Percentiles rank a stretch among this genome's conserved stretches.
Evolutionary conservation across 2,113 vertebrate genomes (phyloP).

Genomic region (Phainopepla nitens): DNA sequence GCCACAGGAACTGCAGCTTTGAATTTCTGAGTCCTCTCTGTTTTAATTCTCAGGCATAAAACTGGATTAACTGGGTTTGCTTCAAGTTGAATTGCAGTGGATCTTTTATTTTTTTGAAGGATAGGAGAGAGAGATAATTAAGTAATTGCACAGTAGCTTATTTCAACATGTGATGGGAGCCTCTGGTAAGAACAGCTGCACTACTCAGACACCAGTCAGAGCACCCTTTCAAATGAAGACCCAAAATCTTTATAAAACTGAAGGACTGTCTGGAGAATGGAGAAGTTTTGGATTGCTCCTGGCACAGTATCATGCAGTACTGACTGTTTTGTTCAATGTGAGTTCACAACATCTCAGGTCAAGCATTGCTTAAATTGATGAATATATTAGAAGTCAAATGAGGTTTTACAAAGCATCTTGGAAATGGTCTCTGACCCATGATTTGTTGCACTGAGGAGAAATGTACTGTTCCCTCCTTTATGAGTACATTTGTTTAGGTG

Average conservation of each 20-base stretch:
- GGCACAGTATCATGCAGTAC: background rate
- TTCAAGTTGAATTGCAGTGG: slow-evolving; percentile 12
- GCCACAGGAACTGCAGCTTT: background rate
- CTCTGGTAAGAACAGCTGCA: slow-evolving; percentile 47
- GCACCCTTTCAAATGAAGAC: background rate
- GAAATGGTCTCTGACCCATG: slow-evolving; percentile 13
- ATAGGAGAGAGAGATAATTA: slow-evolving; percentile 43
- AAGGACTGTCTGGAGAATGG: background rate
- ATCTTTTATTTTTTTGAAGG: background rate
- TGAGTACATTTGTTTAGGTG: background rate
- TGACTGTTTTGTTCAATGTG: background rate
- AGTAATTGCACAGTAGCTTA: slow-evolving; percentile 58
- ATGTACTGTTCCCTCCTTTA: background rate
- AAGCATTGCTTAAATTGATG: slow-evolving; percentile 17
- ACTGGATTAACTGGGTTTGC: slow-evolving; percentile 48
- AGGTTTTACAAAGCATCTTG: background rate
- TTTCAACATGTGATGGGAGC: slow-evolving; percentile 19
- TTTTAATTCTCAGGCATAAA: slow-evolving; percentile 35
- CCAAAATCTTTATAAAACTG: background rate
- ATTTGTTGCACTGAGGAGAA: slow-evolving; percentile 13
- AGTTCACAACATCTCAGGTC: slow-evolving; percentile 15
- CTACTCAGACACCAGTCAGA: slow-evolving; percentile 19
- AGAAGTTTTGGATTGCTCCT: background rate
- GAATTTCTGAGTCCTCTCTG: background rate
- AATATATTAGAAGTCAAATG: slow-evolving; percentile 15